These are phyloP conservation scores for Meda fulgida DNA, from an alignment of 2,797 vertebrate species.

Conservation along the genomic window DNA sequence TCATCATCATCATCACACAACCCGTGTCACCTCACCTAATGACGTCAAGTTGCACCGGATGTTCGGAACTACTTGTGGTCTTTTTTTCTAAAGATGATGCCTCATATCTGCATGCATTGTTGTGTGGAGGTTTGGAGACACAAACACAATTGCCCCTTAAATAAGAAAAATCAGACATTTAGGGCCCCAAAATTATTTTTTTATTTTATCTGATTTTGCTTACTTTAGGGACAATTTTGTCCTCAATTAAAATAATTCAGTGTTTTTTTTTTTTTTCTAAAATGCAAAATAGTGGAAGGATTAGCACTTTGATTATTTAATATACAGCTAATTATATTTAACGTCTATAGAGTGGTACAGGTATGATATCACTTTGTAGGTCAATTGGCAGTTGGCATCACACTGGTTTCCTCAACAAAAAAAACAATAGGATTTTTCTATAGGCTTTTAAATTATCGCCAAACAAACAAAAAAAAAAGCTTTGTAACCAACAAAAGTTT, in stretches of 20 bases:
- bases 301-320: no score
- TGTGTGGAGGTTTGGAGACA: neutral
- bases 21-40: conserved; percentile 73
- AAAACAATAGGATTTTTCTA: no score
- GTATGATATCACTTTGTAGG: neutral
- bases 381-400: neutral
- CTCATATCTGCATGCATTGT: neutral
- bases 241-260: neutral
- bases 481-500: no score
- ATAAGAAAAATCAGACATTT: neutral
- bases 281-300: neutral
- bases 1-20: conserved; percentile 32
- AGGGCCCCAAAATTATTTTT: no score
- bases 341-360: neutral
- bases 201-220: no score
- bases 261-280: neutral
- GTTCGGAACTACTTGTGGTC: conserved; percentile 24
- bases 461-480: no score
- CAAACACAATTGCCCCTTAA: neutral
- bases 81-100: conserved; percentile 11
- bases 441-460: no score
- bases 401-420: neutral
- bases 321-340: no score
- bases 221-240: no score
- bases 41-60: conserved; percentile 72